phyloP scores from a whole-genome alignment of 2,113 vertebrate genomes.

The Melanostigma gelatinosum region DNA sequence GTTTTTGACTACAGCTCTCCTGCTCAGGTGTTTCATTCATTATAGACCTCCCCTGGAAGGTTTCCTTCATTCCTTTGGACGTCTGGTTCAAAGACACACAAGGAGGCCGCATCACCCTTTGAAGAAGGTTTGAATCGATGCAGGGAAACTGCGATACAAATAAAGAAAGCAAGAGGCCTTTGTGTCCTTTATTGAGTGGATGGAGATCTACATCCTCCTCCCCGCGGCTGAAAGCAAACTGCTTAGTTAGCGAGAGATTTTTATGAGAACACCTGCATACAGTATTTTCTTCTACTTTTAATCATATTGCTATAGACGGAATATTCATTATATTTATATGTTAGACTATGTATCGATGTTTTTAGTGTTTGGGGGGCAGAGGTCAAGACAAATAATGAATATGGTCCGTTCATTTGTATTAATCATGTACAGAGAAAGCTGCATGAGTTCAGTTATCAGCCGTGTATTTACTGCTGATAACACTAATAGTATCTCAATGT shows the following conservation, averaged over 20 bases:
- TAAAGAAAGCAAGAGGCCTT: neutral
- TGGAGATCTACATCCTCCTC: constrained; percentile 26
- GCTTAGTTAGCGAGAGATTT: neutral
- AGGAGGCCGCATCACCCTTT: constrained; percentile 24
- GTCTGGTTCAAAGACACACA: constrained; percentile 21
- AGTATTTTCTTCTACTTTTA: constrained; percentile 3
- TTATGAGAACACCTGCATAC: constrained; percentile 1
- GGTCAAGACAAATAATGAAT: neutral
- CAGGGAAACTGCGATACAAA: constrained; percentile 5
- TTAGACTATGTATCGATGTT: neutral
- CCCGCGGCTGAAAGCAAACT: constrained; percentile 17
- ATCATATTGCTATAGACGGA: neutral
- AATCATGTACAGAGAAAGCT: neutral
- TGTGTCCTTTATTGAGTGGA: constrained; percentile 18
- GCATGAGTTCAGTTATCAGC: neutral
- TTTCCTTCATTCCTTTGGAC: constrained; percentile 11
- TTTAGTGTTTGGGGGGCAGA: neutral
- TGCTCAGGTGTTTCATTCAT: constrained; percentile 36
- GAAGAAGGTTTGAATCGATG: constrained; percentile 25
- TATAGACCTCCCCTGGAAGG: constrained; percentile 14
- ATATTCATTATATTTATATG: neutral
- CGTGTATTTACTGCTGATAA: neutral
- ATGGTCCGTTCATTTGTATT: neutral
- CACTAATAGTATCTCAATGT: neutral
- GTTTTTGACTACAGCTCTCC: constrained; percentile 17